Evolutionary conservation across 1,140 invertebrate species (phyloP), one percentile per base, ranked within the genome.

Genomic region (Polypedilum pembai): DNA sequence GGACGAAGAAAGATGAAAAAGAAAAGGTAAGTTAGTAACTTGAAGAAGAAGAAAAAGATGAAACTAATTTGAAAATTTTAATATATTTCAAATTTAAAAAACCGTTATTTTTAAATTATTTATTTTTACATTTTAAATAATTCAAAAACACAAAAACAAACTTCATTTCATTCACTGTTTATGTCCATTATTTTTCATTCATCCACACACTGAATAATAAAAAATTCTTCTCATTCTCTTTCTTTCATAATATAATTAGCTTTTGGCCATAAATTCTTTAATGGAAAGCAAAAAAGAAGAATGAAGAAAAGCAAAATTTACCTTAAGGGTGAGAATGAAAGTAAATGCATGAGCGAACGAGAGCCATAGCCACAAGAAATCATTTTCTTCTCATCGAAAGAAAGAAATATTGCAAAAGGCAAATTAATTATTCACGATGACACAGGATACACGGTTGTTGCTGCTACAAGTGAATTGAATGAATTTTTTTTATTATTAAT

Each of bases 391-490:
- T 33, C 45, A 56, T 56, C 45, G 45, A 56, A 56, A 56, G 45
- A 69, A 69, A 69, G 65, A 69, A 69, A 69, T 69, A 69, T 20
- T 69, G 65, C 65, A 69, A 69, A 69, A 69, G 45, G 65, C 65
- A 69, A 69, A 69, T 69, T 69, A 69, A 69, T 69, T 69, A 69
- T 69, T 69, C 65, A 69, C 65, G 65, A 69, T 69, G 65, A 69
- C 65, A 69, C 65, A 69, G 65, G 65, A 69, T 69, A 69, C 17
- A 56, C 45, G 12, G 12, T 33, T 33, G 24, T 33, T 33, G 24
- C 24, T 33, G 24, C 24, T 33, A 5, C 24, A 33, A 33, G 24
- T n/a, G 45, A n/a, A 56, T n/a, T 56, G 45, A 56, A 56, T n/a
- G 45, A n/a, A 56, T 15, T 56, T n/a, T 56, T 56, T n/a, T 56